Evolutionary conservation across 2,797 vertebrate genomes (phyloP), one percentile per base, ranked within the genome.

Genomic region (Danionella dracula): DNA sequence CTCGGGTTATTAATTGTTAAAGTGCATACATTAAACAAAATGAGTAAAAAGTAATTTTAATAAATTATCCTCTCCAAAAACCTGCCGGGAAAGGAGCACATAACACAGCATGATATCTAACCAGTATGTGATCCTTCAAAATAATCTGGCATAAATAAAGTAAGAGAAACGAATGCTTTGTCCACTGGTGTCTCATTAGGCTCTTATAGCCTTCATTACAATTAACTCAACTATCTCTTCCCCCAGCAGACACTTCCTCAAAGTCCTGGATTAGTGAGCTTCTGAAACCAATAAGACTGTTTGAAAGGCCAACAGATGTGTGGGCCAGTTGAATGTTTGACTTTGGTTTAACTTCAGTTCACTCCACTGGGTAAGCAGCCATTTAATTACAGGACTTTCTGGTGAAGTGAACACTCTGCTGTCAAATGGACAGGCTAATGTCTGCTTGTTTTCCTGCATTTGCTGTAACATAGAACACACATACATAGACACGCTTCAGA

Each of bases 1-100:
- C 85, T 84, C 80, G 84, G 86, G 87, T 90, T 90, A 90, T 91
- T 90, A 91, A 91, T 91, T 90, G 90, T 88, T 89, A 89, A 90
- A 91, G 85, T 88, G 89, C 88, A 90, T 91, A 90, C 84, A 90
- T 90, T 89, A 90, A 90, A 90, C 86, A 91, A 88, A 90, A 91
- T 89, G 88, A 89, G 87, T 83, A 89, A 90, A 90, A 91, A 88
- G 87, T 90, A 82, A 89, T 91, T 90, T 90, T 90, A 86, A 91
- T 91, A 90, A 90, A 90, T 90, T 87, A 90, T 88, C 82, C 81
- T 75, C 72, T 78, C 69, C 63, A 68, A 75, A 78, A 81, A 75
- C 75, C 75, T 76, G 75, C 72, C 74, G 63, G 31, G 56, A 66
- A 74, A 73, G 72, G 76, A 73, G 58, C 37, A 27, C 56, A 55